Evolutionary conservation across 2,888 invertebrate species (phyloP), one percentile per base, ranked within the genome.

Genomic region (Oscheius sp.): DNA sequence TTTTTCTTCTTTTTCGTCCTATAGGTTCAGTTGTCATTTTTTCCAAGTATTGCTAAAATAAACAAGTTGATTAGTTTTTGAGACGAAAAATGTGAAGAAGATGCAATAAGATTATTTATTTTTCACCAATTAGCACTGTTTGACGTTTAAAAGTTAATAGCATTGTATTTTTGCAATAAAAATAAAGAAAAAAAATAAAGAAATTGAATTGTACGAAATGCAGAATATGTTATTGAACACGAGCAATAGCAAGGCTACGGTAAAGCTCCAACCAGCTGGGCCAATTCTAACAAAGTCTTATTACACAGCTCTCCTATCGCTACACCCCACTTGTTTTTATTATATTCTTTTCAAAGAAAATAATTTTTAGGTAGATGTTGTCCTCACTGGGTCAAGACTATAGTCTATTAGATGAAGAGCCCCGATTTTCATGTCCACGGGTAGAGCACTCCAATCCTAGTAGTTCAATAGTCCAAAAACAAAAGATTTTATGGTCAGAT

Each of bases 321-420:
- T 53, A 17, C 15, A 8, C 17, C 12, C 20, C 25, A 33, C 17
- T 1, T 5, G n/a, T 55, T 55, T 20, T 31, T 25, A n/a, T n/a
- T 2, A 8, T 5, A 25, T 12, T 12, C 15, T 4, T 23, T 4
- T 25, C 4, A 23, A 25, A 27, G 3, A 52, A 2, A 37, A 37
- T 12, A 37, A 57, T 20, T 61, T 61, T 42, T 45, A 61, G 61
- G 61, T 45, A 42, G 29, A 61, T 61, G 61, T 15, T 61, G 10
- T 20, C 61, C 45, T 61, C 61, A 0, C 29, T 25, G 25, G 61
- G 61, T 15, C 45, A 45, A 27, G 61, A 42, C 12, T 61, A 61
- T 42, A 42, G 45, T 42, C 17, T 61, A 3, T n/a, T 61, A 61
- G 61, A 61, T 8, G 61, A 61, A n/a, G 61, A 61, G n/a, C 42